phyloP scores from a whole-genome alignment of 2,888 invertebrate genomes.

The Drosophila percnosoma region DNA sequence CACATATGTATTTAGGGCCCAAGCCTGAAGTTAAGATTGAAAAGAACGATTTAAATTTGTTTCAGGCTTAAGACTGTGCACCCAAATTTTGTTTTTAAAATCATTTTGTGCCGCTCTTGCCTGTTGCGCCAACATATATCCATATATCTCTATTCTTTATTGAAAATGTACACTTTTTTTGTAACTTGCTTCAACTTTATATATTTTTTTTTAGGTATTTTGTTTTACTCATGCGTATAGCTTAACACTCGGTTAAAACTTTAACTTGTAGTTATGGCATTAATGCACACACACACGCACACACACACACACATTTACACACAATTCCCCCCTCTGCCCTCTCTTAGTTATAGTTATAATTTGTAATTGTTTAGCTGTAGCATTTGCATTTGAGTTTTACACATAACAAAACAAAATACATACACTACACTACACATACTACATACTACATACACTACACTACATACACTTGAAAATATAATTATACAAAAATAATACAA shows the following conservation, averaged over 20 bases:
- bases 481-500: slow-evolving; percentile 8
- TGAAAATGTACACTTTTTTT: slow-evolving; percentile 17
- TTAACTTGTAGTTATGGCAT: slow-evolving; percentile 40
- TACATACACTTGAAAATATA: slow-evolving; percentile 6
- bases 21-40: slow-evolving; percentile 9
- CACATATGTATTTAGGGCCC: slow-evolving; percentile 11
- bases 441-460: slow-evolving; percentile 8
- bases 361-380: slow-evolving; percentile 65
- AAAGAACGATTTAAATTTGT: background rate
- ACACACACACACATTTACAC: background rate
- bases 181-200: slow-evolving; percentile 34
- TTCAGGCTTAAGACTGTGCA: slow-evolving; percentile 18
- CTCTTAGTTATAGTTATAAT: slow-evolving; percentile 46
- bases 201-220: slow-evolving; percentile 6
- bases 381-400: slow-evolving; percentile 69
- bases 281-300: slow-evolving; percentile 18
- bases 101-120: slow-evolving; percentile 12
- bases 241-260: slow-evolving; percentile 36
- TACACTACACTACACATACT: slow-evolving; percentile 24
- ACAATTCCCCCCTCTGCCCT: slow-evolving; percentile 14
- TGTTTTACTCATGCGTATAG: slow-evolving; percentile 29
- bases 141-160: background rate
- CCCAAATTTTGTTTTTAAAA: background rate
- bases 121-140: background rate
- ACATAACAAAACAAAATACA: slow-evolving; percentile 39